phyloP scores from a whole-genome alignment of 2,113 vertebrate genomes.

The Phyllostomus hastatus region DNA sequence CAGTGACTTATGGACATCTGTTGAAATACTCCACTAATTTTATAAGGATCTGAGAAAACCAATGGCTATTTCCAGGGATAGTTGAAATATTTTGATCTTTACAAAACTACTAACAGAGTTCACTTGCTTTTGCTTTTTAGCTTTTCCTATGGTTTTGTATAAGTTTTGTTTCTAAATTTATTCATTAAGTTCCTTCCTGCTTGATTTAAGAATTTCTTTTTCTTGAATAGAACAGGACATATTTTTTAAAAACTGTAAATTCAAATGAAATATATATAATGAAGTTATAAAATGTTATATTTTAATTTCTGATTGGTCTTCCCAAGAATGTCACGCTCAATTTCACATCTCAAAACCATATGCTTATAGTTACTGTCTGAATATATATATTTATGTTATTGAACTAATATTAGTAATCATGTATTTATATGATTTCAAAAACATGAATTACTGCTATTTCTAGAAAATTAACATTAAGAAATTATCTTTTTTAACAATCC shows the following conservation, averaged over 20 bases:
- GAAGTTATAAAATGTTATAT: neutral
- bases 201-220: neutral
- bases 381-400: neutral
- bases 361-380: neutral
- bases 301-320: neutral
- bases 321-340: neutral
- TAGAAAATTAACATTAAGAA: neutral
- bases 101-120: neutral
- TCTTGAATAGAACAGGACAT: neutral
- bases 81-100: neutral
- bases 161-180: neutral
- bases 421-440: neutral
- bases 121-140: neutral
- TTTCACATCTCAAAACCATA: neutral
- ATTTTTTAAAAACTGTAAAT: neutral
- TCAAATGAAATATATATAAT: neutral
- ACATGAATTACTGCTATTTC: neutral
- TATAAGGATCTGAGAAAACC: neutral
- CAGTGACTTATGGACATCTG: neutral
- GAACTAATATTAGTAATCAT: neutral
- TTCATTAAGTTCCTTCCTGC: neutral
- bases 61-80: neutral
- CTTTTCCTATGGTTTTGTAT: neutral
- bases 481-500: neutral
- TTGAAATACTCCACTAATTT: neutral